phyloP scores from a whole-genome alignment of 1,140 invertebrate species.

The Pollicipes pollicipes region DNA sequence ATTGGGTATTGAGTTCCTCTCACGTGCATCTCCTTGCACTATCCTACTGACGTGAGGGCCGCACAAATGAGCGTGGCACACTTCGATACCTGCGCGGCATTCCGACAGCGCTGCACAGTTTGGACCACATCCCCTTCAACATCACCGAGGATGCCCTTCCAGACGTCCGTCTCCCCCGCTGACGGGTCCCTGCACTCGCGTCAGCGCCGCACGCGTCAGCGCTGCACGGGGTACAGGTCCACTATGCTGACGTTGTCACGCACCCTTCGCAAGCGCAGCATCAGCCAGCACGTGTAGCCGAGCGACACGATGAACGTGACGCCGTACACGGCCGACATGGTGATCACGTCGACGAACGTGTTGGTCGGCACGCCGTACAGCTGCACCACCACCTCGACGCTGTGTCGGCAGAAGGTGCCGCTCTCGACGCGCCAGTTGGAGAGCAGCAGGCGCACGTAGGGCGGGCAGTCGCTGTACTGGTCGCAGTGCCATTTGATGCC shows the following conservation, averaged over 20 bases:
- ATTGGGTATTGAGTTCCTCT: no score
- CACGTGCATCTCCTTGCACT: no score
- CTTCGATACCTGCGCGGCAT: no score
- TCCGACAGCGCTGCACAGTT: no score
- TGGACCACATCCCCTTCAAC: no score
- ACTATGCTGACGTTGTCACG: background rate
- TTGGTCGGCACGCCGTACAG: background rate
- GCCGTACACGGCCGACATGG: background rate
- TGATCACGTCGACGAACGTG: background rate
- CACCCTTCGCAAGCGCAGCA: background rate
- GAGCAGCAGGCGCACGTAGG: background rate
- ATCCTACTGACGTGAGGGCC: no score
- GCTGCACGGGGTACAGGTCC: background rate
- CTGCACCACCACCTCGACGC: background rate
- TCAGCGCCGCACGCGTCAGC: no score
- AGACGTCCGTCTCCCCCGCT: no score
- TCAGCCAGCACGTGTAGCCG: background rate
- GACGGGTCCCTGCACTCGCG: no score
- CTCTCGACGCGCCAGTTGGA: background rate
- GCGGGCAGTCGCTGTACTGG: background rate
- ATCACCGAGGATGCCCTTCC: no score
- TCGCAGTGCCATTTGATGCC: background rate
- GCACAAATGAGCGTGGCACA: no score
- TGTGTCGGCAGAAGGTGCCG: background rate
- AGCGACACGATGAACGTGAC: background rate